A percentile compares a stretch with the other conserved stretches of the same genome.
These are phyloP conservation scores for Osmoderma eremita DNA, from an alignment of 2,888 invertebrate genomes.

Conservation along the genomic window DNA sequence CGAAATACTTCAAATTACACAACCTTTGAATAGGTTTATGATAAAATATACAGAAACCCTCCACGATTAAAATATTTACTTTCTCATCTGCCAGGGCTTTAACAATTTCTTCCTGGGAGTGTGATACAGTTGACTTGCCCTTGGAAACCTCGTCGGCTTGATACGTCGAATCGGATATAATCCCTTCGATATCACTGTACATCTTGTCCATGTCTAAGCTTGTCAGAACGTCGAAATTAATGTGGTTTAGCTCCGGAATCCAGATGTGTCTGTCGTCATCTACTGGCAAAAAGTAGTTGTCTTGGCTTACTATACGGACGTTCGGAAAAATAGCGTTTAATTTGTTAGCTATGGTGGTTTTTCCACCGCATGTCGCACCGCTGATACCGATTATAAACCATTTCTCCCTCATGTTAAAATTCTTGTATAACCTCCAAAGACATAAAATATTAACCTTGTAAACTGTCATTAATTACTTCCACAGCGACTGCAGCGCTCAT, in stretches of 20 bases:
- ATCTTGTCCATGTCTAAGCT: constrained; percentile 79
- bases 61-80: constrained; percentile 72
- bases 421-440: not conserved
- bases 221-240: constrained; percentile 79
- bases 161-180: constrained; percentile 25
- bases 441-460: too few relatives aligned
- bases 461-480: too few relatives aligned
- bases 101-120: not conserved
- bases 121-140: not conserved
- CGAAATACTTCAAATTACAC: constrained; percentile 79
- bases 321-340: constrained; percentile 63
- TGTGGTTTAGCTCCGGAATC: constrained; percentile 73
- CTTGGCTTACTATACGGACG: constrained; percentile 73
- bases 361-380: constrained; percentile 87
- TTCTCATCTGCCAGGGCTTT: constrained; percentile 54
- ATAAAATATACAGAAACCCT: constrained; percentile 82
- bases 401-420: constrained; percentile 9
- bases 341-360: constrained; percentile 75
- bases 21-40: constrained; percentile 73
- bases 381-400: constrained; percentile 73
- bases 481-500: too few relatives aligned
- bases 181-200: constrained; percentile 67
- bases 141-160: not conserved
- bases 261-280: constrained; percentile 73
- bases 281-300: constrained; percentile 77